Evolutionary conservation across 2,888 invertebrate species (phyloP), one percentile per base, ranked within the genome.

Genomic region (Agapostemon virescens): DNA sequence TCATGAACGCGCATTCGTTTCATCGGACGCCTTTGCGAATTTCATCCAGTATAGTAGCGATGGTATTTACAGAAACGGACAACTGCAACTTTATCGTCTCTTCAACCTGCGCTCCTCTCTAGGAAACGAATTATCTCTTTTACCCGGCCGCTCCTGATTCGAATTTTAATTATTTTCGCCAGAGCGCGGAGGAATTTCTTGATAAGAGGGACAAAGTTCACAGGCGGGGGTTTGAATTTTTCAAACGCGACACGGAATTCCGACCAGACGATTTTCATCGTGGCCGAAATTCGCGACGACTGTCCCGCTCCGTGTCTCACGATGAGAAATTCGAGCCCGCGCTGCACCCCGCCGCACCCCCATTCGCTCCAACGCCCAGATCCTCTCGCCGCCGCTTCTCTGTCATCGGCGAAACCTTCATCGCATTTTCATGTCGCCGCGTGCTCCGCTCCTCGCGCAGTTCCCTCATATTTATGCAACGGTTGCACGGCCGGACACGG

Each of bases 401-500:
- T 80, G 86, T 86, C 86, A 87, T 86, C 82, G 86, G 61, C 81
- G 83, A 64, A 71, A 79, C 82, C 86, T 87, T 88, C 88, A 86
- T 88, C 88, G 88, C 87, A 89, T 88, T 88, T 88, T 89, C 87
- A 88, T 88, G 87, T 82, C 81, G 77, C 83, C 86, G 84, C 79
- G 86, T 81, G 85, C 83, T 84, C 72, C 77, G 79, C 55, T 79
- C 74, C 76, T 85, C 71, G 79, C 73, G 58, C 81, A 42, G 63
- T 63, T 81, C 75, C 85, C 88, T 88, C 88, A 88, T 88, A 88
- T 88, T 88, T 88, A 88, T 88, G 88, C 89, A 88, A 88, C 87
- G 88, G 79, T 78, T 80, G 83, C 84, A 79, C 85, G 84, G 77
- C 85, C 83, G 88, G 88, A 88, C 88, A 85, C 80, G 83, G 82